Evolutionary conservation across 2,113 vertebrate genomes (phyloP), one percentile per base, ranked within the genome.

Genomic region (Dicentrarchus labrax): DNA sequence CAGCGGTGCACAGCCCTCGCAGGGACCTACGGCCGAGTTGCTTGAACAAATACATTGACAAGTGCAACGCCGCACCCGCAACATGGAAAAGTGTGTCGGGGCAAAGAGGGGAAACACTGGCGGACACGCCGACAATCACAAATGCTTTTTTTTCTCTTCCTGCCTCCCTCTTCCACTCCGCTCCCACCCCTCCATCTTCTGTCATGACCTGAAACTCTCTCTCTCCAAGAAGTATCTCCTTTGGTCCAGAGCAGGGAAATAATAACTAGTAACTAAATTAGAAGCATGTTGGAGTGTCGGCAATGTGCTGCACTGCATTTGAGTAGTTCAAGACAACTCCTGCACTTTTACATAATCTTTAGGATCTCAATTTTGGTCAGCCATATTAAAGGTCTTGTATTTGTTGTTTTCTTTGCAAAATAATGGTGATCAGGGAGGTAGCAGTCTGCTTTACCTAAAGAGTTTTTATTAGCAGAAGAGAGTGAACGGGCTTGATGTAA

Each of bases 11-110:
- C 87, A 62, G 75, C 84, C 86, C 89, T 75, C 88, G 51, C 10
- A 11, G 89, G 90, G 82, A 79, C 94, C 94, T 76, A 36, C 87
- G 80, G 87, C 84, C 84, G 89, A 94, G 92, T 88, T 78, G 91
- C 94, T 94, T 90, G 50, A 90, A 93, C 90, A 88, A 90, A 93
- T 84, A 93, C 91, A 83, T 36, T 90, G 92, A 92, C 90, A 93
- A 94, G 82, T 89, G 87, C 86, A 69, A 84, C 77, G 53, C 47
- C 36, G 75, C 54, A 21, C 56, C 60, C 22, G 59, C 73, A 51
- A 88, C 90, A 90, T 39, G 70, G 87, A 84, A 83, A 85, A 89
- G 80, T 75, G 79, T 81, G 91, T 88, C 74, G 2, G 53, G 65
- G 78, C 82, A 71, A 39, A 75, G 76, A 86, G 64, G 87, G 84